Base-by-base conservation (phyloP, 2,113 vertebrate genomes). In the Scolopax mira region DNA sequence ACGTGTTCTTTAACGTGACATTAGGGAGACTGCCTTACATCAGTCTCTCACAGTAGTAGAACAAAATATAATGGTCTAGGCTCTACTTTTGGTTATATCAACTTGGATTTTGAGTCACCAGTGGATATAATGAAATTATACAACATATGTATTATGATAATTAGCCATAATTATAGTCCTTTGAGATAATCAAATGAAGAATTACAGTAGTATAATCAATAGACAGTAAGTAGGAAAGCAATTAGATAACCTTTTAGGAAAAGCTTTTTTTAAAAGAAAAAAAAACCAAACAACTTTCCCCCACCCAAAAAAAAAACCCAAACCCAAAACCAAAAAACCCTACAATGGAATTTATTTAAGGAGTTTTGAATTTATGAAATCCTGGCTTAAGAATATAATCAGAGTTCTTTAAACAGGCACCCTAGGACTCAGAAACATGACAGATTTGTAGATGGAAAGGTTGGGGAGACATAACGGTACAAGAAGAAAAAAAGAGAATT, bases 161-260 rank as follows among this genome's bases (percentile, higher is more conserved):
- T 65, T 85, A 23, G 33, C 28, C 30, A 55, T 89, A 95, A 70
- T 87, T 92, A 39, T 22, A 92, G 60, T 58, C 8, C 66, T 95
- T 80, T 80, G 83, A 93, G 41, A 66, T 93, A 96, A 94, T 61
- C 48, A 88, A 44, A 88, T 85, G 74, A 81, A 91, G 57, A 81
- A 85, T 85, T 85, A 70, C 8, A 78, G 55, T 81, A 48, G 18
- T 33, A 65, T 80, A 88, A 85, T 93, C 80, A 88, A 88, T 61
- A 85, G 39, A 41, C 14, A 91, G 24, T 37, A 64, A 67, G 60
- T 64, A 82, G 48, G 48, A 86, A 94, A 96, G 91, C 46, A 90
- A 87, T 94, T 91, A 81, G 54, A 84, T 62, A 73, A n/a, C 5
- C 42, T 78, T 85, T 75, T 70, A 84, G 46, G 46, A 75, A 49